These are phyloP conservation scores for Aporophyla nigra DNA, from an alignment of 2,888 invertebrate species.

Conservation along the genomic window DNA sequence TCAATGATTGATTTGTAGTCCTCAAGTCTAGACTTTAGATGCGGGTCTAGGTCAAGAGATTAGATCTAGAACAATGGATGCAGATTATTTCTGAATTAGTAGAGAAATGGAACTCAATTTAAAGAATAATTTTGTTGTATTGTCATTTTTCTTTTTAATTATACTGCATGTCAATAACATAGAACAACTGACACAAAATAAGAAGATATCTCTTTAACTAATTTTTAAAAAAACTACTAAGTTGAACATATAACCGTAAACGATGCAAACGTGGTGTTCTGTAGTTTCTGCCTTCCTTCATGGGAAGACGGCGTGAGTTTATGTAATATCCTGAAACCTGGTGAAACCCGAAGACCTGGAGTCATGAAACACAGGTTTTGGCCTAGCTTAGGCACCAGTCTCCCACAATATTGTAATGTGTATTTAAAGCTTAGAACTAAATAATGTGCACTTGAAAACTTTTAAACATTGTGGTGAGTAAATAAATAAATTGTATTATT, in stretches of 20 bases:
- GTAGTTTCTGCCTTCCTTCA: neutral
- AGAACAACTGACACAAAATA: neutral
- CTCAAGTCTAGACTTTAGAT: conserved; percentile 15
- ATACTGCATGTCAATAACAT: neutral
- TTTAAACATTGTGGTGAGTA: too few relatives aligned
- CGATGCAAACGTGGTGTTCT: neutral
- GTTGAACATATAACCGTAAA: neutral
- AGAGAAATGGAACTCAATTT: neutral
- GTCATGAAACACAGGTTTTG: too few relatives aligned
- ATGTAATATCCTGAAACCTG: too few relatives aligned
- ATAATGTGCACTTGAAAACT: too few relatives aligned
- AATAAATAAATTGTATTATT: too few relatives aligned
- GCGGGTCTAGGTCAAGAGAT: conserved; percentile 1
- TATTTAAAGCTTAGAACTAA: too few relatives aligned
- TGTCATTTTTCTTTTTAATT: neutral
- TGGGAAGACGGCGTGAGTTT: neutral
- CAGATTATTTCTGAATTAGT: neutral
- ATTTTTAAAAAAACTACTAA: too few relatives aligned
- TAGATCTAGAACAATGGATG: neutral
- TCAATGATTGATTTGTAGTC: neutral
- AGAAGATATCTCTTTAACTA: too few relatives aligned
- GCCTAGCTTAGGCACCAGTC: too few relatives aligned
- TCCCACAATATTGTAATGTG: too few relatives aligned
- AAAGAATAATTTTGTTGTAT: neutral
- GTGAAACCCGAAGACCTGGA: too few relatives aligned